A percentile compares a stretch with the other conserved stretches of the same genome.
These are phyloP conservation scores for Digitonthophagus gazella DNA, from an alignment of 2,888 invertebrate species.

Conservation along the genomic window DNA sequence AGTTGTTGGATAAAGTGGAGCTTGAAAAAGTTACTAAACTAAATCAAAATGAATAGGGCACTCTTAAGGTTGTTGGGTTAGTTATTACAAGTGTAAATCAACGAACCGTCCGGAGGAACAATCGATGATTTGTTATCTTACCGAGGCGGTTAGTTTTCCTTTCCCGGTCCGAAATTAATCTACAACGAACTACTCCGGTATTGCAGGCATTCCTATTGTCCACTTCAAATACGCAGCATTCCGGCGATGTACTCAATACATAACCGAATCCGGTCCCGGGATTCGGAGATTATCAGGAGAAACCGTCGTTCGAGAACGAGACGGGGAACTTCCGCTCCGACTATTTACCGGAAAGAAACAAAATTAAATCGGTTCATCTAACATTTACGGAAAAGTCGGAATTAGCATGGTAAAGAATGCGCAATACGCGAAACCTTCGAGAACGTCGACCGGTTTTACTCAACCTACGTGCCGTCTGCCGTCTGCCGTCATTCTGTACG, in stretches of 20 bases:
- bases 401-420: neutral
- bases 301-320: too few relatives aligned
- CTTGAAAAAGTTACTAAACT: too few relatives aligned
- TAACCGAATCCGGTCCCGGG: neutral
- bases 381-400: neutral
- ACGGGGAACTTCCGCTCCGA: too few relatives aligned
- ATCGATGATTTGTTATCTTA: slow-evolving; percentile 15
- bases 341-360: too few relatives aligned
- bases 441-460: neutral
- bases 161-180: slow-evolving; percentile 28
- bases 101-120: neutral
- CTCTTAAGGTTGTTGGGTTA: too few relatives aligned
- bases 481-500: neutral
- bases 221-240: slow-evolving; percentile 26
- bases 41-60: too few relatives aligned
- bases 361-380: neutral
- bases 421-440: neutral
- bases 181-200: slow-evolving; percentile 31
- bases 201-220: slow-evolving; percentile 34
- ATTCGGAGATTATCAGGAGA: too few relatives aligned
- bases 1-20: too few relatives aligned
- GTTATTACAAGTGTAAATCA: neutral
- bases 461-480: neutral
- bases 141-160: slow-evolving; percentile 9
- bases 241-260: neutral